These are phyloP conservation scores for Cotesia typhae DNA, from an alignment of 1,140 invertebrate genomes.

Conservation along the genomic window DNA sequence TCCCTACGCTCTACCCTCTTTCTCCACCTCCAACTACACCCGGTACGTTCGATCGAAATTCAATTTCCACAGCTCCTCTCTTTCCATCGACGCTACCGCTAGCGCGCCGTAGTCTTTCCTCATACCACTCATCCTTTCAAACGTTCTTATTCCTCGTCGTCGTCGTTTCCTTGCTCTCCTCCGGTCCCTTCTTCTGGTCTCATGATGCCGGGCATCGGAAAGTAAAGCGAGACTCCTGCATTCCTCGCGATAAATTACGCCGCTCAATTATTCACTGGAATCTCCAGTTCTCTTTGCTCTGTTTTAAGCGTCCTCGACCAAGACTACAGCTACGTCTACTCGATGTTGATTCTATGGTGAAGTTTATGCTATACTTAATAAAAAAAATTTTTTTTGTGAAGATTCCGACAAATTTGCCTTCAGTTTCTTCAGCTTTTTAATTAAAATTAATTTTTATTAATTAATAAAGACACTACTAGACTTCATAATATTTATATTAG, in stretches of 20 bases:
- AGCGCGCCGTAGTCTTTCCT: slow-evolving; percentile 14
- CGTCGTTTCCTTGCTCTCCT: not conserved
- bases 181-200: not conserved
- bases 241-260: slow-evolving; percentile 63
- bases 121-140: slow-evolving; percentile 3
- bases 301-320: slow-evolving; percentile 11
- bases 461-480: no score
- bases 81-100: slow-evolving; percentile 21
- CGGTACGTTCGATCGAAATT: slow-evolving; percentile 63
- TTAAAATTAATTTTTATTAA: no score
- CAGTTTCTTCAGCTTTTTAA: no score
- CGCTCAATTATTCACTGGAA: slow-evolving; percentile 64
- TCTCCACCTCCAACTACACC: slow-evolving; percentile 8
- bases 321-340: no score
- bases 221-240: slow-evolving; percentile 55
- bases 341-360: no score
- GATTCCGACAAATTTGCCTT: no score
- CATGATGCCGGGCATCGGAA: slow-evolving; percentile 34
- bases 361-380: no score
- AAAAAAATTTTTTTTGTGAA: no score
- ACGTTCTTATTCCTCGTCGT: not conserved
- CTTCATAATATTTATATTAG: no score
- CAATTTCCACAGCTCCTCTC: slow-evolving; percentile 56
- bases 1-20: slow-evolving; percentile 1
- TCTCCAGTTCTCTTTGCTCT: slow-evolving; percentile 45